Conservation (phyloP, 2,113 vertebrate species). For the Mormyrus lacerda region DNA sequence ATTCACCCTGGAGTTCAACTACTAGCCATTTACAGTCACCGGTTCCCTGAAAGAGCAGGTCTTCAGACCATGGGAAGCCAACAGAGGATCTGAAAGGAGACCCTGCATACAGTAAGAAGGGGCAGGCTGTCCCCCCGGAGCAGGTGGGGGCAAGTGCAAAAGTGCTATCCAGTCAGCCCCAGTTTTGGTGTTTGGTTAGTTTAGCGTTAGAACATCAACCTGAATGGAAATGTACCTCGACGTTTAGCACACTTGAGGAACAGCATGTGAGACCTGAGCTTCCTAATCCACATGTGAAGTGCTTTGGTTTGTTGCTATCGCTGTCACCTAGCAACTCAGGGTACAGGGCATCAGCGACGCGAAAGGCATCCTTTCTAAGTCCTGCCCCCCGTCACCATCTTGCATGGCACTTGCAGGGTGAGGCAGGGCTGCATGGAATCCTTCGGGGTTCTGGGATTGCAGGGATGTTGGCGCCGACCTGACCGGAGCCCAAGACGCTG, state of each 20-base stretch:
- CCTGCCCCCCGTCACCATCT: background rate
- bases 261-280: background rate
- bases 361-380: background rate
- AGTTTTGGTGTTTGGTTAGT: background rate
- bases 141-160: background rate
- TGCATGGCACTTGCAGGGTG: background rate
- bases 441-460: background rate
- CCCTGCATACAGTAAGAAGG: background rate
- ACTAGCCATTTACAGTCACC: background rate
- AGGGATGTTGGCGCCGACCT: background rate
- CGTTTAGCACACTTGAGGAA: background rate
- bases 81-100: background rate
- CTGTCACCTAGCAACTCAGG: background rate
- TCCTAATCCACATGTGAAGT: conserved; percentile 1
- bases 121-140: background rate
- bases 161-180: background rate
- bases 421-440: background rate
- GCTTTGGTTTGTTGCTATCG: background rate
- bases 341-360: background rate
- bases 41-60: background rate
- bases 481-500: background rate
- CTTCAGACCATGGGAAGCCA: background rate
- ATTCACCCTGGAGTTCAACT: background rate
- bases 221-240: background rate
- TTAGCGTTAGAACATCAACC: background rate